phyloP scores from a whole-genome alignment of 2,797 vertebrate genomes.

The Xenops minutus region DNA sequence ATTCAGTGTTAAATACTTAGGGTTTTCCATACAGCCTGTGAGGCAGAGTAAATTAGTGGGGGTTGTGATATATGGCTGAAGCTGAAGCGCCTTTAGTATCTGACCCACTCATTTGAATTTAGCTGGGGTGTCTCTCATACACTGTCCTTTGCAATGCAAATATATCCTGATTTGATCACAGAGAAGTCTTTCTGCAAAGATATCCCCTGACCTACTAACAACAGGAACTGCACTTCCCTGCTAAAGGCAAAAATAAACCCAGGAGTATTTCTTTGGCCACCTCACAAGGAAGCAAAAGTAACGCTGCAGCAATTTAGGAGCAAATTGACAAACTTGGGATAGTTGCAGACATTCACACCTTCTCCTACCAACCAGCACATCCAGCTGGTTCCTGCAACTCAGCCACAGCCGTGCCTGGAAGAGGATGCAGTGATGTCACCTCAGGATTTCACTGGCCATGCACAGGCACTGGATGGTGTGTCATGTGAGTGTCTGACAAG shows the following conservation, averaged over 20 bases:
- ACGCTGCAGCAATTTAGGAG: not conserved
- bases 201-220: not conserved
- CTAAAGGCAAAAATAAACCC: not conserved
- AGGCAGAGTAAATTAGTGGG: not conserved
- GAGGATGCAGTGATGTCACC: not conserved
- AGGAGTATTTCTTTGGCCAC: not conserved
- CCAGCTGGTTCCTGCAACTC: not conserved
- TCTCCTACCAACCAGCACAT: not conserved
- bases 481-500: not conserved
- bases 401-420: not conserved
- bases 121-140: not conserved
- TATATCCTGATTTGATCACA: not conserved
- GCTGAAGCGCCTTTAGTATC: not conserved
- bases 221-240: not conserved
- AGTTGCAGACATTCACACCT: not conserved
- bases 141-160: not conserved
- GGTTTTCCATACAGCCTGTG: not conserved
- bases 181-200: not conserved
- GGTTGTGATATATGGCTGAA: not conserved
- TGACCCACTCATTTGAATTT: not conserved
- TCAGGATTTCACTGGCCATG: not conserved
- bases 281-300: not conserved
- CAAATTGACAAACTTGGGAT: not conserved
- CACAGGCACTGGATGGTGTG: not conserved
- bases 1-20: not conserved